Conservation (phyloP, 2,797 vertebrate genomes). For the Sebastes vulpes region DNA sequence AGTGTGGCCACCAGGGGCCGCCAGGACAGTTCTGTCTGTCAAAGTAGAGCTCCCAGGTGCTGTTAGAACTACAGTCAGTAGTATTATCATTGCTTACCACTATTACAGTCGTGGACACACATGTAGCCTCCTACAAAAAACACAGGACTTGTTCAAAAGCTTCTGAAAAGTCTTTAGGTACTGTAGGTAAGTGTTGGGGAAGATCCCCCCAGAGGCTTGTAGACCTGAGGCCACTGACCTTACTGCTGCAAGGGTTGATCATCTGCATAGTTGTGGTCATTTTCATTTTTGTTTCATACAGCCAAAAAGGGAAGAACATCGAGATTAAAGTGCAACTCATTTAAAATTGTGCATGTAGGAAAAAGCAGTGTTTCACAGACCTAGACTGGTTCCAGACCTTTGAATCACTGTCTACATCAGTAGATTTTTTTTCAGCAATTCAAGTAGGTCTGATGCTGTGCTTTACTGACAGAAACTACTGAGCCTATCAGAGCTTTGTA, state of each 20-base stretch:
- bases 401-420: background rate
- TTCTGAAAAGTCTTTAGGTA: background rate
- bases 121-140: background rate
- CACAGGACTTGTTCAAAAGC: background rate
- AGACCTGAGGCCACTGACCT: background rate
- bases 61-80: background rate
- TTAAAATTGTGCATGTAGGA: no score
- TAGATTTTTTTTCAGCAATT: background rate
- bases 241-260: background rate
- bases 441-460: background rate
- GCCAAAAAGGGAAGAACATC: background rate
- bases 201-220: background rate
- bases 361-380: background rate
- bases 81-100: background rate
- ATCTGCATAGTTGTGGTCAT: background rate
- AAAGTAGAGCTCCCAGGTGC: background rate
- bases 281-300: background rate
- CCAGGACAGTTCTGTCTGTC: constrained; percentile 6
- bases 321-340: background rate
- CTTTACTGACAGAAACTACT: background rate
- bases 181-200: background rate
- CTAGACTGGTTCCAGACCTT: background rate
- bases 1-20: constrained; percentile 55
- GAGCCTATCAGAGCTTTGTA: background rate
- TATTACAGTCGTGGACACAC: background rate